Percentiles rank a stretch among this genome's conserved stretches.
Evolutionary conservation across 2,113 vertebrate species (phyloP).

Genomic region (Channa maculata): DNA sequence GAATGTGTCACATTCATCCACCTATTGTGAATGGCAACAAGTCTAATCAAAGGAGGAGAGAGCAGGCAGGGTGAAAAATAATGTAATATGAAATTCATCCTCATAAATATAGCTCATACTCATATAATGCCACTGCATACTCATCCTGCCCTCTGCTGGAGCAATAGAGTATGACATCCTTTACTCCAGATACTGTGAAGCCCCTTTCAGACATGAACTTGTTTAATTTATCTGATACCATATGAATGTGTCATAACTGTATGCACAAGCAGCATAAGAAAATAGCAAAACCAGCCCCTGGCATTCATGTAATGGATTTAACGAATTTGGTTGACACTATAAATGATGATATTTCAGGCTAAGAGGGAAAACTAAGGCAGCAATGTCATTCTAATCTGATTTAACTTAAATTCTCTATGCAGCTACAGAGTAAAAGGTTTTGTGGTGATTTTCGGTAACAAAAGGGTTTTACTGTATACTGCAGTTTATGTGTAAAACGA

Average conservation of each 20-base stretch:
- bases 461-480: not conserved
- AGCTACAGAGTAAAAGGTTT: conserved; percentile 11
- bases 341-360: conserved; percentile 23
- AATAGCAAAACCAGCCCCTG: not conserved
- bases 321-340: conserved; percentile 18
- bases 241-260: not conserved
- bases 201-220: no score
- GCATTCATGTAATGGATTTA: conserved; percentile 31
- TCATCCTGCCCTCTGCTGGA: conserved; percentile 40
- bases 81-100: conserved; percentile 11
- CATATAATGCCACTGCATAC: not conserved
- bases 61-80: not conserved
- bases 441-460: conserved; percentile 19
- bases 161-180: not conserved
- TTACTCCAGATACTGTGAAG: not conserved
- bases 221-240: no score
- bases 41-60: not conserved
- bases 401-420: conserved; percentile 12
- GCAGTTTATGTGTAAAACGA: conserved; percentile 28
- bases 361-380: conserved; percentile 48
- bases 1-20: not conserved
- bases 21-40: conserved; percentile 5
- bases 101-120: conserved; percentile 8
- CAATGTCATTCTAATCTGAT: conserved; percentile 31
- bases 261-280: not conserved